These are phyloP conservation scores for Chironomus striatipennis DNA, from an alignment of 1,140 invertebrate genomes.

Conservation along the genomic window DNA sequence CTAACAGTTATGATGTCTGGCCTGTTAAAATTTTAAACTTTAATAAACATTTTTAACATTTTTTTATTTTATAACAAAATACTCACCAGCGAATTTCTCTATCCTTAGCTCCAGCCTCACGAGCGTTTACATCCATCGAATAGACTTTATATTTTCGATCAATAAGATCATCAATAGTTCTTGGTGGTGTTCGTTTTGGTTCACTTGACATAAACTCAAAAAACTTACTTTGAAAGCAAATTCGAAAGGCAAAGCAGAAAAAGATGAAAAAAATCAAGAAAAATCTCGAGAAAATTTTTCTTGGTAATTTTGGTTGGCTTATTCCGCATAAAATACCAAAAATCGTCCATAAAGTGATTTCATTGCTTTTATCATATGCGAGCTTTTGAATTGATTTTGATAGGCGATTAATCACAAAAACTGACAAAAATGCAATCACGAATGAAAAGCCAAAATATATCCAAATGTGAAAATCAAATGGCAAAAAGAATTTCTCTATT, in stretches of 20 bases:
- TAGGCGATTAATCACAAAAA: not conserved
- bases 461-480: not conserved
- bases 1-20: no score
- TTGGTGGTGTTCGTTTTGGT: not conserved
- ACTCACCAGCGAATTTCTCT: no score
- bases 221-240: not conserved
- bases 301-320: no score
- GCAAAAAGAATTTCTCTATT: not conserved
- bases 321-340: no score
- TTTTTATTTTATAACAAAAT: no score
- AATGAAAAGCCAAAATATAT: not conserved
- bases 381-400: not conserved
- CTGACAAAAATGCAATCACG: not conserved
- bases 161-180: not conserved
- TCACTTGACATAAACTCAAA: not conserved
- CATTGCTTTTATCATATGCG: not conserved
- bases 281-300: no score
- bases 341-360: not conserved
- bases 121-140: no score
- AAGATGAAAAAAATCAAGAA: not conserved
- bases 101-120: no score
- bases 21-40: no score
- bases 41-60: no score
- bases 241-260: not conserved
- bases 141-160: not conserved